Conservation (phyloP, 2,888 invertebrate species). For the Pyrrhosoma nymphula region DNA sequence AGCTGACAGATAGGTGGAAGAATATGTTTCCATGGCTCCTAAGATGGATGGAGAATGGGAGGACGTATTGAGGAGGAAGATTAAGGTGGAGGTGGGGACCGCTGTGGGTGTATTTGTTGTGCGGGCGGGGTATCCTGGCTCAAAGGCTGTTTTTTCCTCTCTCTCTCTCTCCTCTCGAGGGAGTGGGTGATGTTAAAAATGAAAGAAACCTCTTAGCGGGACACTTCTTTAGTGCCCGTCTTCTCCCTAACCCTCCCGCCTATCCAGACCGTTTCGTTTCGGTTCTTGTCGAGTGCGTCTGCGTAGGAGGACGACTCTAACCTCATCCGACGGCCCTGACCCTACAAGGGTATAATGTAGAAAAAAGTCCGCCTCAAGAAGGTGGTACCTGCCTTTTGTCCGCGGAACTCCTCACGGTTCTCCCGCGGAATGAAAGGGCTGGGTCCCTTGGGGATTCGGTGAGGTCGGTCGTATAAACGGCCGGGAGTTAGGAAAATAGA, state of each 20-base stretch:
- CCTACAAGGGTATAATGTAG: neutral
- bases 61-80: neutral
- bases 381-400: neutral
- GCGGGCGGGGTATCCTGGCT: slow-evolving; percentile 1
- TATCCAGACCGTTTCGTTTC: neutral
- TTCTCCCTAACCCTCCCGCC: neutral
- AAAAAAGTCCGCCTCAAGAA: neutral
- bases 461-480: neutral
- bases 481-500: neutral
- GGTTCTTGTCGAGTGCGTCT: neutral
- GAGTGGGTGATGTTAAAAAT: neutral
- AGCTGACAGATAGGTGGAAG: neutral
- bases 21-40: neutral
- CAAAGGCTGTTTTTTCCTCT: neutral
- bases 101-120: neutral
- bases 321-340: neutral
- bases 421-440: neutral
- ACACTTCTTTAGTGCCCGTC: neutral
- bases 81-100: neutral
- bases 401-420: neutral
- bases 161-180: neutral
- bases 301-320: neutral
- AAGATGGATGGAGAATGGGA: neutral
- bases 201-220: slow-evolving; percentile 18
- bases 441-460: neutral